Conservation (phyloP, 2,797 vertebrate genomes). For the Ammospiza maritima region DNA sequence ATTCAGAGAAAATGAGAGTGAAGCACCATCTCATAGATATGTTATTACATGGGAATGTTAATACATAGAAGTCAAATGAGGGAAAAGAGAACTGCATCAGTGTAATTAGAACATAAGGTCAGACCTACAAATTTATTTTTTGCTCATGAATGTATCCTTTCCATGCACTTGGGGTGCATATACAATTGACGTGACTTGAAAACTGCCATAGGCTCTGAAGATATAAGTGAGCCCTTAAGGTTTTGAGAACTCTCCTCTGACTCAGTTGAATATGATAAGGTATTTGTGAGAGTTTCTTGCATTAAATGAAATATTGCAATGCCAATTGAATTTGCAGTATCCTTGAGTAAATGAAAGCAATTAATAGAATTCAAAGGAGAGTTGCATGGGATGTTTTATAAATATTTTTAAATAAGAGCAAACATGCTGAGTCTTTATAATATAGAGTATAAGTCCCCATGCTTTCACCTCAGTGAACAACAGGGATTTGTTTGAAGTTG, state of each 20-base stretch:
- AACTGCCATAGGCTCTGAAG: not conserved
- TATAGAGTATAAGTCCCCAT: not conserved
- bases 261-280: not conserved
- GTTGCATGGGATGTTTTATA: not conserved
- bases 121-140: not conserved
- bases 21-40: not conserved
- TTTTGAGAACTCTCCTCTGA: not conserved
- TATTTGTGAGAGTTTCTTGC: not conserved
- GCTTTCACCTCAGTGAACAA: not conserved
- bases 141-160: not conserved
- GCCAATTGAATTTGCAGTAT: not conserved
- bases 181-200: not conserved
- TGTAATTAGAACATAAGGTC: not conserved
- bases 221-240: not conserved
- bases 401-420: not conserved
- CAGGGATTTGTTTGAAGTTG: not conserved
- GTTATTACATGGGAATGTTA: not conserved
- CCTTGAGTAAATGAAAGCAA: not conserved
- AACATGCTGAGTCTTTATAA: not conserved
- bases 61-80: not conserved
- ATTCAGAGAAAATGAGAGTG: not conserved
- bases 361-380: not conserved
- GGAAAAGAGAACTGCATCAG: not conserved
- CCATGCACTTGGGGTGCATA: not conserved
- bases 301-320: not conserved